Evolutionary conservation across 2,888 invertebrate genomes (phyloP), one percentile per base, ranked within the genome.

Genomic region (Tetragonisca angustula): DNA sequence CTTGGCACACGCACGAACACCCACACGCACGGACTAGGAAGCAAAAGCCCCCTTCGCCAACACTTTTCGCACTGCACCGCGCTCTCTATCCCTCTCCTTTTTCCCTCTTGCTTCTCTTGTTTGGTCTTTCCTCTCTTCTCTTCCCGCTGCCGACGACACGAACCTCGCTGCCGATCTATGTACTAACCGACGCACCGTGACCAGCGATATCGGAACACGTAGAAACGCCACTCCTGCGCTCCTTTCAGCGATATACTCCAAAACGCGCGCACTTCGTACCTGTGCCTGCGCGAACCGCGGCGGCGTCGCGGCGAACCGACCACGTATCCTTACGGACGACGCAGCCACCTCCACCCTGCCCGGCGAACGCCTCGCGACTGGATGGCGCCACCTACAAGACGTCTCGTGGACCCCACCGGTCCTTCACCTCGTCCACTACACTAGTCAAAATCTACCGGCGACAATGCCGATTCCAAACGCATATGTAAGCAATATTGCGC

Each of bases 361-460:
- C 88, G 89, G 83, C 90, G 79, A 76, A 84, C 82, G 83, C 79
- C 87, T 81, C 83, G 74, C 72, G 78, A 89, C 89, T 90, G 87
- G 91, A 90, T 90, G 90, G 91, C 91, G 91, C 91, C 91, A 91
- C 90, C 64, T 89, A 85, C 89, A 90, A 88, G 91, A 65, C 82
- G 32, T 61, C 61, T 21, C 69, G 24, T 54, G 32, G n/a, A 72
- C 79, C 76, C 87, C 61, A 56, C 86, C 81, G 81, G 77, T 84
- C 86, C 80, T 84, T 84, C 88, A 88, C 90, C 88, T 52, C 49
- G 64, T 61, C 3, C 0, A 87, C 85, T 79, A 67, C 86, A 61
- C 15, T 77, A 67, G 5, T 76, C 86, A 80, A 76, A 80, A 52
- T 61, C 59, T 61, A 43, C 52, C 68, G 71, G 50, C 71, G 54